Conservation (phyloP, 2,888 invertebrate genomes). For the Leucophenga montana region DNA sequence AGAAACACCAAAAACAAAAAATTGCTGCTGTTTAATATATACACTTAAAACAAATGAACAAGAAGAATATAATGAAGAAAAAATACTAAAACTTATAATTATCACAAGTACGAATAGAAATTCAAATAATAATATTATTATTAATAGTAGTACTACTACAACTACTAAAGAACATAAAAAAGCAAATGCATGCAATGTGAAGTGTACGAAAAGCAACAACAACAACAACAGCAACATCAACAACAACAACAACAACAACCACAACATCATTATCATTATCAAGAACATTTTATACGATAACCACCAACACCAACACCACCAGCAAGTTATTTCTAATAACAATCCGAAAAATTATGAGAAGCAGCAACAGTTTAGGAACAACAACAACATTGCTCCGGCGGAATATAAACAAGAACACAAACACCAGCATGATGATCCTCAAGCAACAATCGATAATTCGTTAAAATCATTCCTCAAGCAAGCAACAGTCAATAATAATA, state of each 20-base stretch:
- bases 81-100: constrained; percentile 63
- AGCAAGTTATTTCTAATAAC: constrained; percentile 30
- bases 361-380: neutral
- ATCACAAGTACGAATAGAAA: constrained; percentile 56
- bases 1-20: constrained; percentile 41
- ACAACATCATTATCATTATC: neutral
- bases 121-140: constrained; percentile 39
- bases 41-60: constrained; percentile 36
- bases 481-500: neutral
- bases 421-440: constrained; percentile 21
- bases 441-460: constrained; percentile 19
- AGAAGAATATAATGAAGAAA: too few relatives aligned
- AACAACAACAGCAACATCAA: constrained; percentile 26
- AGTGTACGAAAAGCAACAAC: constrained; percentile 40
- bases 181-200: constrained; percentile 43
- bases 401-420: constrained; percentile 21
- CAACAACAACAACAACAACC: constrained; percentile 16
- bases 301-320: constrained; percentile 31
- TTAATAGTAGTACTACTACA: constrained; percentile 40
- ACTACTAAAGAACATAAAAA: constrained; percentile 8
- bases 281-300: constrained; percentile 25
- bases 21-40: constrained; percentile 38
- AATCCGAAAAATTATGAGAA: neutral
- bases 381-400: constrained; percentile 23
- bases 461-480: constrained; percentile 37